phyloP scores from a whole-genome alignment of 1,140 invertebrate species.

The Trialeurodes vaporariorum region DNA sequence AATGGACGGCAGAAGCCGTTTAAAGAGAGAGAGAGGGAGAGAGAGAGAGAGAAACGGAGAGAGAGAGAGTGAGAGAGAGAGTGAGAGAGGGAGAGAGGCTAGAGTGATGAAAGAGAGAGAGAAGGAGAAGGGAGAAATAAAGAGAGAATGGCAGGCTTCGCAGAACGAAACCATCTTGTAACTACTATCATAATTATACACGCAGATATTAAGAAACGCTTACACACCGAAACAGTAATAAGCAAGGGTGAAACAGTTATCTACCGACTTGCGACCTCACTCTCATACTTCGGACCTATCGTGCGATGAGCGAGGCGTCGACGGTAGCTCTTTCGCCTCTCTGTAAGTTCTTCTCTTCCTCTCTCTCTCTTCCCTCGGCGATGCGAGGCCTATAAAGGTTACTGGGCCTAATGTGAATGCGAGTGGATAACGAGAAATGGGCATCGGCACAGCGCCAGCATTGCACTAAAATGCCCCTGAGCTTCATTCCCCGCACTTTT shows the following conservation, averaged over 20 bases:
- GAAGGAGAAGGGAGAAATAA: too few relatives aligned
- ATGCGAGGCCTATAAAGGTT: background rate
- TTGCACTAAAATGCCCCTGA: background rate
- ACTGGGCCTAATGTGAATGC: background rate
- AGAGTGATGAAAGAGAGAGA: too few relatives aligned
- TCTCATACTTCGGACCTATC: too few relatives aligned
- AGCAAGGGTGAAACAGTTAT: background rate
- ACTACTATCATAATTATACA: constrained; percentile 1
- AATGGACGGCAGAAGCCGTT: background rate
- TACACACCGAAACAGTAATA: background rate
- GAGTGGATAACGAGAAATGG: background rate
- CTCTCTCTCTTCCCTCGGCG: background rate
- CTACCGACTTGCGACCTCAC: background rate
- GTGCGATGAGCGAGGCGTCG: background rate
- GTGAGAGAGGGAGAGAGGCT: too few relatives aligned
- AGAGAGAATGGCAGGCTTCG: background rate
- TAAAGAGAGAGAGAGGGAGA: too few relatives aligned
- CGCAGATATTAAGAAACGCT: background rate
- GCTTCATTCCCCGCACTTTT: too few relatives aligned
- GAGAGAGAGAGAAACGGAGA: too few relatives aligned
- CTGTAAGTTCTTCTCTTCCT: background rate
- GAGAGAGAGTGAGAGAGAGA: too few relatives aligned
- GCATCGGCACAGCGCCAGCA: background rate
- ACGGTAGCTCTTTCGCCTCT: background rate
- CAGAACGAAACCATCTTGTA: background rate